These are phyloP conservation scores for Drosophila trapezifrons DNA, from an alignment of 1,140 invertebrate genomes.

Conservation along the genomic window DNA sequence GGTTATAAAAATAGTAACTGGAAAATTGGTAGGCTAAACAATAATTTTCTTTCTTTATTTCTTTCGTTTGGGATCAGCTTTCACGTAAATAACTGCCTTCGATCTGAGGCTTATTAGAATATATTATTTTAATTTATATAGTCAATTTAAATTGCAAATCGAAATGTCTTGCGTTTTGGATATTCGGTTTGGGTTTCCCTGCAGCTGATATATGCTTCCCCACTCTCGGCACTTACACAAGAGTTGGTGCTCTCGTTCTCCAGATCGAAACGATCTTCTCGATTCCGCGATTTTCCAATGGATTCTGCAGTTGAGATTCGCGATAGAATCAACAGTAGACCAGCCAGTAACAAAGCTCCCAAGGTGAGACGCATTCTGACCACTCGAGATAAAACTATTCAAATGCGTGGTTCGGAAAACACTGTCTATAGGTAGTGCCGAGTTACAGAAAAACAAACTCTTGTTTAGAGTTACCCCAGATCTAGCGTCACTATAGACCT, in stretches of 20 bases:
- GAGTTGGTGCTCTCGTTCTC: constrained; percentile 20
- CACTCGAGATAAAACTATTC: constrained; percentile 22
- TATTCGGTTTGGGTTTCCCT: neutral
- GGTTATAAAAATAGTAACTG: too few relatives aligned
- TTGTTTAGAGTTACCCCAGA: neutral
- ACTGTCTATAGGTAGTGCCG: constrained; percentile 6
- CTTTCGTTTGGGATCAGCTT: too few relatives aligned
- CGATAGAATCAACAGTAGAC: neutral
- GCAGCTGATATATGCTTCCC: constrained; percentile 24
- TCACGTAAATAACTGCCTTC: too few relatives aligned
- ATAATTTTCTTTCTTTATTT: too few relatives aligned
- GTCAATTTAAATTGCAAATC: constrained; percentile 34
- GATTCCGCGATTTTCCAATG: constrained; percentile 18
- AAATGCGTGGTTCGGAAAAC: constrained; percentile 1
- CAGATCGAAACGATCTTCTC: constrained; percentile 34
- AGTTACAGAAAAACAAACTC: constrained; percentile 8
- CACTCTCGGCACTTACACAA: constrained; percentile 28
- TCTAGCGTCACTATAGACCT: constrained; percentile 3
- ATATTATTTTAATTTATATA: neutral
- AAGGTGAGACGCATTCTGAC: constrained; percentile 31
- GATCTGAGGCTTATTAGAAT: too few relatives aligned
- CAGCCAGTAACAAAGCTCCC: constrained; percentile 2
- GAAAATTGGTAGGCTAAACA: too few relatives aligned
- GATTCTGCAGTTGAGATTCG: neutral
- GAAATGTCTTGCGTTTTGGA: constrained; percentile 30